A percentile compares a stretch with the other conserved stretches of the same genome.
Evolutionary conservation across 2,113 vertebrate genomes (phyloP).

Genomic region (Triplophysa tibetana): DNA sequence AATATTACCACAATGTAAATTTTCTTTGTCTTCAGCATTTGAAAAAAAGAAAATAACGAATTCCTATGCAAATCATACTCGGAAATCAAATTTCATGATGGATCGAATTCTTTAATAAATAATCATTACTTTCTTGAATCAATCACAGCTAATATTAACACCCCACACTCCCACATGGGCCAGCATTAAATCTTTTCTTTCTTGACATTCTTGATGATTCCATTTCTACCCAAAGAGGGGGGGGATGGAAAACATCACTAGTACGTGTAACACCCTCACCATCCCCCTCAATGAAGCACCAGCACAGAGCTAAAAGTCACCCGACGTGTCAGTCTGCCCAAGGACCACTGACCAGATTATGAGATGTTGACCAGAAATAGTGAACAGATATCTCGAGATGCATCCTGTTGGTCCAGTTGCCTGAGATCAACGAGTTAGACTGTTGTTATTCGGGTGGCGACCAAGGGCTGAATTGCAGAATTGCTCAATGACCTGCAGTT

Average conservation of each 20-base stretch:
- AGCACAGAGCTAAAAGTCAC: conserved; percentile 30
- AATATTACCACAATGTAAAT: too few relatives aligned
- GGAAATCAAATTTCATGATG: background rate
- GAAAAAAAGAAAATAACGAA: background rate
- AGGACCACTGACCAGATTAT: conserved; percentile 44
- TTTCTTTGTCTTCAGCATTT: background rate
- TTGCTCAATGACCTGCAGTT: conserved; percentile 25
- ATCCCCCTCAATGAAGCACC: conserved; percentile 46
- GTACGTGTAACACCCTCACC: conserved; percentile 50
- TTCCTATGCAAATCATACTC: background rate
- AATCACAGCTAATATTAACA: background rate
- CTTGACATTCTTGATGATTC: conserved; percentile 32
- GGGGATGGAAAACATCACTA: conserved; percentile 47
- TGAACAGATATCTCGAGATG: conserved; percentile 34
- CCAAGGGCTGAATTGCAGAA: background rate
- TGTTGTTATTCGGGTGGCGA: conserved; percentile 16
- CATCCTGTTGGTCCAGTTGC: conserved; percentile 26
- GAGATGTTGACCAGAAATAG: conserved; percentile 48
- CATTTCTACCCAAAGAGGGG: conserved; percentile 40
- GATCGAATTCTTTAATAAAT: background rate
- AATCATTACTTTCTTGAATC: background rate
- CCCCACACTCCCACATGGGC: background rate
- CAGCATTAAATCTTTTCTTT: conserved; percentile 9
- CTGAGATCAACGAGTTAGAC: conserved; percentile 23
- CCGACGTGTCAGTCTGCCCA: conserved; percentile 42